Conservation (phyloP, 2,888 invertebrate genomes). For the Trichopria drosophilae region DNA sequence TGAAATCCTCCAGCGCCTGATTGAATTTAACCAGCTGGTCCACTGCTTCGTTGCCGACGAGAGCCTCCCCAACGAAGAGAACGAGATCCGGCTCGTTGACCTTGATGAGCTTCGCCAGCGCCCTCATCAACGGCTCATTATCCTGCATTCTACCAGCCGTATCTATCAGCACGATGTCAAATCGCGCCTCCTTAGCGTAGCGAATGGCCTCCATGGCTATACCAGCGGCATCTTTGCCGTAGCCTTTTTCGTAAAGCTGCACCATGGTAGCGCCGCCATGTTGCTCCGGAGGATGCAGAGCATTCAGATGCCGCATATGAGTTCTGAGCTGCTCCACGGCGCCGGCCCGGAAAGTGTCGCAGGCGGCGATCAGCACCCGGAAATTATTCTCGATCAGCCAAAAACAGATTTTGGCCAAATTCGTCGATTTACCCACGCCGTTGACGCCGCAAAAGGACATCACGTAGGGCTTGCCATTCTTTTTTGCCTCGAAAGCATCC, state of each 20-base stretch:
- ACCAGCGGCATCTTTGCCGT: slow-evolving; percentile 98
- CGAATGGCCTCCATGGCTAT: slow-evolving; percentile 97
- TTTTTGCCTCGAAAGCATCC: slow-evolving; percentile 89
- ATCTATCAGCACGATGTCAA: slow-evolving; percentile 95
- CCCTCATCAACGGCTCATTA: slow-evolving; percentile 98
- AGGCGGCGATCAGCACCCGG: slow-evolving; percentile 95
- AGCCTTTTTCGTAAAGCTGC: slow-evolving; percentile 96
- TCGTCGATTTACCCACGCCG: slow-evolving; percentile 98
- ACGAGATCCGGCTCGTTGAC: slow-evolving; percentile 98
- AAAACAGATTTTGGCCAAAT: slow-evolving; percentile 98
- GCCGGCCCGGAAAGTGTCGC: slow-evolving; percentile 98
- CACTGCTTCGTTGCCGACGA: slow-evolving; percentile 99
- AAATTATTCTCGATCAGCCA: slow-evolving; percentile 98
- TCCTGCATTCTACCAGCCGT: slow-evolving; percentile 99
- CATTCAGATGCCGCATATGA: slow-evolving; percentile 89
- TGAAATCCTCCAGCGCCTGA: slow-evolving; percentile 93
- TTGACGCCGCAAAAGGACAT: slow-evolving; percentile 99
- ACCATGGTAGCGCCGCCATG: slow-evolving; percentile 81
- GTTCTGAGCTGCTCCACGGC: slow-evolving; percentile 98
- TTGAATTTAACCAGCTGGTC: slow-evolving; percentile 99
- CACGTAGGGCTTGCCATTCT: slow-evolving; percentile 84
- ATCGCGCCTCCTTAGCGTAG: slow-evolving; percentile 76
- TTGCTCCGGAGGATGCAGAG: slow-evolving; percentile 80
- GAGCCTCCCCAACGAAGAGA: slow-evolving; percentile 98
- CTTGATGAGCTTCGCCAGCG: slow-evolving; percentile 94